Base-by-base conservation (phyloP, 30 jellyfish, hydroid and myxozoan genomes). In the Catostylus mosaicus region DNA sequence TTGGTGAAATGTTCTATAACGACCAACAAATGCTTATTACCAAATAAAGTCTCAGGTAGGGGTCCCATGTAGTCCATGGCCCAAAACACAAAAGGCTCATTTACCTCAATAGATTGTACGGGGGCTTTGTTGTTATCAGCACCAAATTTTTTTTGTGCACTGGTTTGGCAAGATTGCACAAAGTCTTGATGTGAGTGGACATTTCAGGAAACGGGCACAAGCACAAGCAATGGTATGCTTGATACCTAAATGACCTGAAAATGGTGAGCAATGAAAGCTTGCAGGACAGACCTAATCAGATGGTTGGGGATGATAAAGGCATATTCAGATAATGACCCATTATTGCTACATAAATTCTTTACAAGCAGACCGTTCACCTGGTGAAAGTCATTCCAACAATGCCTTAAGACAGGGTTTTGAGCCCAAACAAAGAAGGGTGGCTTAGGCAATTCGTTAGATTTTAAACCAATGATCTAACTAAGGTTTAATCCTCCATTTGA, bases 11-110 rank as follows among this genome's bases (percentile, higher is more conserved):
- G 78, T 32, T 81, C 85, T 59, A 56, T 70, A 45, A 74, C 83
- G 24, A 85, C 95, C 11, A 75, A 73, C 0, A 85, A 27, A 56
- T 85, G 80, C 27, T 85, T 85, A 50, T 0, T 64, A 18, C 90
- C 90, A 43, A 34, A 36, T 9, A 5, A 8, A 16, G 90, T 45
- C 37, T 48, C 84, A 7, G 90, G 90, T 16, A 79, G 60, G 14
- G 90, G 90, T 11, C 88, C 88, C 64, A 77, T 33, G 64, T 35
- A 23, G 30, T 77, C 84, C 38, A 77, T 67, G 67, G 88, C 88
- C 51, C 48, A 73, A 23, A 73, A 33, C 27, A 34, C 85, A 43
- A 77, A 77, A 7, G 88, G 67, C 52, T 37, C 88, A 29, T 23
- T 33, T 11, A 30, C 88, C 4, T 46, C 57, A 0, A 77, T 73